phyloP scores from a whole-genome alignment of 2,113 vertebrate genomes.

The Percina caprodes region DNA sequence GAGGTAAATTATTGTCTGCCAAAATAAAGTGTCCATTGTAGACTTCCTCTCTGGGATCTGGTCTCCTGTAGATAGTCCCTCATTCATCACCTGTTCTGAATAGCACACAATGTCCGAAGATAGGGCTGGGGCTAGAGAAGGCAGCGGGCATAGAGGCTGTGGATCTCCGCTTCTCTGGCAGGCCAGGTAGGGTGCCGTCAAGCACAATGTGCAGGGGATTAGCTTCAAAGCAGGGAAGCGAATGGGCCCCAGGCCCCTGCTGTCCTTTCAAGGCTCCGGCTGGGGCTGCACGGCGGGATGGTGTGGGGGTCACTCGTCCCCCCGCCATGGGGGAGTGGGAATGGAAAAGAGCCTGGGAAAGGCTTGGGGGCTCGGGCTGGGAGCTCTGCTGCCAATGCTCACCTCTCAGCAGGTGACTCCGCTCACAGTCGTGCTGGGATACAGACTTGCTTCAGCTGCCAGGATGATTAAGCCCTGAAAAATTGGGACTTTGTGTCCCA shows the following conservation, averaged over 20 bases:
- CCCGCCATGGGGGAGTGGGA: constrained; percentile 91
- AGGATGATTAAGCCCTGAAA: constrained; percentile 66
- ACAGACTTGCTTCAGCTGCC: constrained; percentile 61
- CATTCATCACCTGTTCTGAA: constrained; percentile 97
- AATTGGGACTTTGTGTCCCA: constrained; percentile 41
- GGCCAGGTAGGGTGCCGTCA: constrained; percentile 99
- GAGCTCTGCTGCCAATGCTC: constrained; percentile 63
- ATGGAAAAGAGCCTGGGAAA: constrained; percentile 90
- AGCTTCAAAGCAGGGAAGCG: constrained; percentile 93
- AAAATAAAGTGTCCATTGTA: constrained; percentile 91
- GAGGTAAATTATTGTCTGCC: constrained; percentile 89
- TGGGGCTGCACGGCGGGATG: constrained; percentile 85
- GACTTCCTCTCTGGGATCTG: constrained; percentile 87
- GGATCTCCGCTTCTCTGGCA: constrained; percentile 79
- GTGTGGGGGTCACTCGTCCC: constrained; percentile 82
- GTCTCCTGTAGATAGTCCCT: constrained; percentile 90
- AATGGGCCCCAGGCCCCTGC: constrained; percentile 87
- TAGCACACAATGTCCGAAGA: constrained; percentile 77
- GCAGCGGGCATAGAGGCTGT: constrained; percentile 48
- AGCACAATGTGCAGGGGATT: constrained; percentile 96
- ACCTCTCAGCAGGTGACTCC: constrained; percentile 82
- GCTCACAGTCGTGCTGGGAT: constrained; percentile 39
- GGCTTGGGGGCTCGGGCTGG: constrained; percentile 83
- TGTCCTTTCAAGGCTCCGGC: constrained; percentile 89
- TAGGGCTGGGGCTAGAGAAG: constrained; percentile 50